These are phyloP conservation scores for Cephus rjabovi DNA, from an alignment of 2,888 invertebrate genomes.

Conservation along the genomic window DNA sequence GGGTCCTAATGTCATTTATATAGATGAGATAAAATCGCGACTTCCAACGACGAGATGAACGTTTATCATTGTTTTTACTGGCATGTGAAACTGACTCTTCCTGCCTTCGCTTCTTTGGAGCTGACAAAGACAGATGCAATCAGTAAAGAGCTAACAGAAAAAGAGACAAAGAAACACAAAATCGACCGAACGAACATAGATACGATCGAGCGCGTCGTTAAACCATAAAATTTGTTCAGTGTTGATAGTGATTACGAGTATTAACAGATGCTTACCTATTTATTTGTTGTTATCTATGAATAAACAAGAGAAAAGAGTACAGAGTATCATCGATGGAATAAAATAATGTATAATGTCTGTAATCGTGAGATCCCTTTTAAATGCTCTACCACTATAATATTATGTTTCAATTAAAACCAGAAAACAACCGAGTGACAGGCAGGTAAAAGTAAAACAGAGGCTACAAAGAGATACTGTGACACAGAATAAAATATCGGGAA, in stretches of 20 bases:
- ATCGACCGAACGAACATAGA: conserved; percentile 27
- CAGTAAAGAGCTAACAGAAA: conserved; percentile 6
- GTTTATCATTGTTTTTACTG: no score
- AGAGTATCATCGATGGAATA: conserved; percentile 42
- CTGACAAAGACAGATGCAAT: not conserved
- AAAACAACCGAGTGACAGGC: conserved; percentile 16
- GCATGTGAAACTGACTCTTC: no score
- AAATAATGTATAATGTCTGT: conserved; percentile 59
- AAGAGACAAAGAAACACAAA: conserved; percentile 7
- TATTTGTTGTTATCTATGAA: conserved; percentile 61
- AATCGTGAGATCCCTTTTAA: conserved; percentile 56
- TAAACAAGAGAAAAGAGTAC: conserved; percentile 54
- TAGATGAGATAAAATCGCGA: conserved; percentile 10
- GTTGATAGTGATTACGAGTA: conserved; percentile 60
- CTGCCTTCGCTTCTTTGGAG: not conserved
- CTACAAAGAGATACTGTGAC: no score
- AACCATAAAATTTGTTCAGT: conserved; percentile 51
- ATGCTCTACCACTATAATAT: conserved; percentile 58
- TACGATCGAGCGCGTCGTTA: not conserved
- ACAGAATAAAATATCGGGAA: no score
- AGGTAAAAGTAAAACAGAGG: no score
- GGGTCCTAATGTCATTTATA: conserved; percentile 47
- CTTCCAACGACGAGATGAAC: no score
- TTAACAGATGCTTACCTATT: conserved; percentile 63
- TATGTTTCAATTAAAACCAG: conserved; percentile 43